These are phyloP conservation scores for Poeciliopsis prolifica DNA, from an alignment of 2,113 vertebrate genomes.

Conservation along the genomic window DNA sequence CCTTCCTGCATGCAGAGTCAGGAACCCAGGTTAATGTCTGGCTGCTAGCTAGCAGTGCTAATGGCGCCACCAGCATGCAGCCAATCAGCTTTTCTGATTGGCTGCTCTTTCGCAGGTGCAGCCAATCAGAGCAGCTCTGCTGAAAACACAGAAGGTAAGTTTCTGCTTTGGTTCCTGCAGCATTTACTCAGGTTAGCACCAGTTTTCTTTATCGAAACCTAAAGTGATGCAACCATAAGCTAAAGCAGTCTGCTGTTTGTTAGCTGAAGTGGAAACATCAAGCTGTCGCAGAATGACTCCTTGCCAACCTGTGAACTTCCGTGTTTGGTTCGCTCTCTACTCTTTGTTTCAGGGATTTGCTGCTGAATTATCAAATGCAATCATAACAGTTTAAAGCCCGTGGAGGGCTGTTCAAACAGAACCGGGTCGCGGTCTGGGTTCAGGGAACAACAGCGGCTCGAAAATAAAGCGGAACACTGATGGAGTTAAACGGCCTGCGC, in stretches of 20 bases:
- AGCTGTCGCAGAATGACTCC: background rate
- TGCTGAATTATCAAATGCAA: slow-evolving; percentile 23
- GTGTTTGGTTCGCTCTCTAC: background rate
- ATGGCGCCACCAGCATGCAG: too few relatives aligned
- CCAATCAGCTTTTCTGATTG: too few relatives aligned
- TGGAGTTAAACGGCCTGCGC: slow-evolving; percentile 66
- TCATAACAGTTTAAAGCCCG: slow-evolving; percentile 36
- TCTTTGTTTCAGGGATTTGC: slow-evolving; percentile 18
- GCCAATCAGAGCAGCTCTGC: background rate
- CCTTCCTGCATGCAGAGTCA: too few relatives aligned
- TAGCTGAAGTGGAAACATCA: too few relatives aligned
- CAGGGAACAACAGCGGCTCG: slow-evolving; percentile 25
- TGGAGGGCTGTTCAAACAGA: slow-evolving; percentile 37
- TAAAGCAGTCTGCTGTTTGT: too few relatives aligned
- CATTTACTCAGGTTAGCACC: too few relatives aligned
- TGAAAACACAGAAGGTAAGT: too few relatives aligned
- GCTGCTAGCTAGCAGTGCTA: too few relatives aligned
- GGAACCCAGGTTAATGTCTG: too few relatives aligned
- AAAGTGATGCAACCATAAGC: background rate
- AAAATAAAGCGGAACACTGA: slow-evolving; percentile 52
- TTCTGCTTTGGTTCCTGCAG: too few relatives aligned
- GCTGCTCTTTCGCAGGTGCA: background rate
- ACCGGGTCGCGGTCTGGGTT: slow-evolving; percentile 13
- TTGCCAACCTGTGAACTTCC: background rate
- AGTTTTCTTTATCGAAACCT: background rate